Percentiles rank a stretch among this genome's conserved stretches.
These are phyloP conservation scores for Uropetala carovei DNA, from an alignment of 2,888 invertebrate genomes.

Conservation along the genomic window DNA sequence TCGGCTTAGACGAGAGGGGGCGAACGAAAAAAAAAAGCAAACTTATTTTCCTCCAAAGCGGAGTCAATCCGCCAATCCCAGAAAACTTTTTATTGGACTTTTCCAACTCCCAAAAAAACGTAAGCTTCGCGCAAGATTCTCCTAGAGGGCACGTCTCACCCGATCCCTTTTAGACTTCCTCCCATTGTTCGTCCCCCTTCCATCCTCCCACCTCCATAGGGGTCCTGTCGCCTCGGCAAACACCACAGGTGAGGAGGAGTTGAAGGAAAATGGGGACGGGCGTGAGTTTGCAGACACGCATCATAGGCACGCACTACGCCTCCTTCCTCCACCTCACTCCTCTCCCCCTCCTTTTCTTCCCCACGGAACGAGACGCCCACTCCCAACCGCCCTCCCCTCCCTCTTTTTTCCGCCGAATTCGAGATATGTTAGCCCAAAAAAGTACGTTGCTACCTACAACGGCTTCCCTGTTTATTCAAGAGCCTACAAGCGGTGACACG, in stretches of 20 bases:
- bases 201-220: neutral
- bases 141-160: neutral
- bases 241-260: neutral
- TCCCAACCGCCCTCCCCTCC: neutral
- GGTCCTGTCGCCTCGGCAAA: conserved; percentile 15
- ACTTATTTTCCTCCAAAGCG: neutral
- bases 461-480: too few species aligned
- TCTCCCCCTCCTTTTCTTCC: neutral
- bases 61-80: conserved; percentile 28
- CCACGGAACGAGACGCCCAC: neutral
- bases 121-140: neutral
- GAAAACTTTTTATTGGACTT: conserved; percentile 22
- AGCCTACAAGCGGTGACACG: too few species aligned
- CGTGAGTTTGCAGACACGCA: conserved; percentile 32
- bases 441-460: too few species aligned
- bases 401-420: neutral
- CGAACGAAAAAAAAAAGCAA: neutral
- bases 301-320: neutral
- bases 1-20: neutral
- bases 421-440: neutral
- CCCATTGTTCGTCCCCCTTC: neutral
- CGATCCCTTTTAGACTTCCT: conserved; percentile 25
- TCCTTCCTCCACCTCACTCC: neutral
- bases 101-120: neutral
- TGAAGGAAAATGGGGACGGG: neutral